phyloP scores from a whole-genome alignment of 1,140 invertebrate genomes.

The Tetramorium simillimum region DNA sequence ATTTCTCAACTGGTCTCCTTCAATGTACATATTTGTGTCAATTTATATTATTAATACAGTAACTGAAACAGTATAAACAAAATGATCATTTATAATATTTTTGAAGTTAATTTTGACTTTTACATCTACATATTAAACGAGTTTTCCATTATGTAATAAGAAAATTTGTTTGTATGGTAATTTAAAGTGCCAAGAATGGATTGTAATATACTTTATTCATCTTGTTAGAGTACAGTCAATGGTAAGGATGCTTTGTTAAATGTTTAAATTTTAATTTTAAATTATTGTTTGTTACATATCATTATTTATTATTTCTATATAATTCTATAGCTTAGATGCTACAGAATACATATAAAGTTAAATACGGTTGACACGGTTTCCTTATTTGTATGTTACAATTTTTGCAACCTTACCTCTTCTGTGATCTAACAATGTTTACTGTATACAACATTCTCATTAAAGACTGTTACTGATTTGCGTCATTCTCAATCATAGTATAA shows the following conservation, averaged over 20 bases:
- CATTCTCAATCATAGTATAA: constrained; percentile 32
- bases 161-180: constrained; percentile 36
- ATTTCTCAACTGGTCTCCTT: constrained; percentile 70
- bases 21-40: constrained; percentile 68
- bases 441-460: constrained; percentile 7
- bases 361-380: neutral
- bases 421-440: constrained; percentile 35
- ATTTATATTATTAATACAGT: constrained; percentile 24
- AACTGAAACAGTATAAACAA: constrained; percentile 48
- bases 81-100: constrained; percentile 25
- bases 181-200: constrained; percentile 60
- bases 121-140: neutral
- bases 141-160: neutral
- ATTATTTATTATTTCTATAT: constrained; percentile 11
- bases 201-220: constrained; percentile 5
- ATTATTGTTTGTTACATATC: constrained; percentile 20
- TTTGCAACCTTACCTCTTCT: constrained; percentile 22
- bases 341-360: neutral
- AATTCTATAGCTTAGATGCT: neutral
- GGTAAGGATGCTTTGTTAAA: constrained; percentile 34
- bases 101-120: constrained; percentile 38
- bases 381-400: neutral
- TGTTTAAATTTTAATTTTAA: constrained; percentile 17
- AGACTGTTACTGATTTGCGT: constrained; percentile 31
- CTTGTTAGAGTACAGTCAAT: constrained; percentile 31